These are phyloP conservation scores for Colletes collaris DNA, from an alignment of 2,888 invertebrate species.

Conservation along the genomic window DNA sequence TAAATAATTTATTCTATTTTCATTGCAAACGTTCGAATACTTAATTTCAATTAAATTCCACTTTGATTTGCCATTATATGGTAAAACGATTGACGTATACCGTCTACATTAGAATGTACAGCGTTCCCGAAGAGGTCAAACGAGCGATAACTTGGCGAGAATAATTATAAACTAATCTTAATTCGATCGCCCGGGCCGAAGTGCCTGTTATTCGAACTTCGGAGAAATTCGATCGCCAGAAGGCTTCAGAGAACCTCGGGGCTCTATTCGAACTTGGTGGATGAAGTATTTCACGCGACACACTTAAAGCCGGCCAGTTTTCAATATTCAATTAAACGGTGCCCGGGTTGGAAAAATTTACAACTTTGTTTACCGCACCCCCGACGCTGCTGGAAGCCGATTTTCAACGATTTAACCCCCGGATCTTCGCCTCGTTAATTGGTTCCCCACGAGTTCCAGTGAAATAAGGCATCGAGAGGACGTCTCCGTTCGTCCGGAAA, in stretches of 20 bases:
- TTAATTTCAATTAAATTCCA: no score
- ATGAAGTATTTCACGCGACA: not conserved
- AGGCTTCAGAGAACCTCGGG: not conserved
- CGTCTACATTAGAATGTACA: no score
- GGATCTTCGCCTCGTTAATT: conserved; percentile 64
- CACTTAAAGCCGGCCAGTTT: not conserved
- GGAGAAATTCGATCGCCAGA: not conserved
- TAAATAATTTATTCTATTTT: no score
- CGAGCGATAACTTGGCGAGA: not conserved
- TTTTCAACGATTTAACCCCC: conserved; percentile 45
- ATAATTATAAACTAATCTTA: not conserved
- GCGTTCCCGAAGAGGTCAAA: no score
- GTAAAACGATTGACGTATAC: no score
- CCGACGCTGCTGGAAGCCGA: conserved; percentile 50
- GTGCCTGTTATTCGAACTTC: not conserved
- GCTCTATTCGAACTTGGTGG: not conserved
- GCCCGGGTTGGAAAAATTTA: conserved; percentile 72
- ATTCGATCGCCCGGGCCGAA: conserved; percentile 2
- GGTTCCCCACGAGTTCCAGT: conserved; percentile 48
- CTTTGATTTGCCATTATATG: no score
- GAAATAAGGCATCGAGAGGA: conserved; percentile 45
- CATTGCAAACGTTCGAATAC: no score
- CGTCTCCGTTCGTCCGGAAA: conserved; percentile 45
- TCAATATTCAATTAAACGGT: conserved; percentile 71
- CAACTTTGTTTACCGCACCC: conserved; percentile 74